Percentiles rank a stretch among this genome's conserved stretches.
Conservation (phyloP, 2,113 vertebrate species). For the Anarrhichthys ocellatus region DNA sequence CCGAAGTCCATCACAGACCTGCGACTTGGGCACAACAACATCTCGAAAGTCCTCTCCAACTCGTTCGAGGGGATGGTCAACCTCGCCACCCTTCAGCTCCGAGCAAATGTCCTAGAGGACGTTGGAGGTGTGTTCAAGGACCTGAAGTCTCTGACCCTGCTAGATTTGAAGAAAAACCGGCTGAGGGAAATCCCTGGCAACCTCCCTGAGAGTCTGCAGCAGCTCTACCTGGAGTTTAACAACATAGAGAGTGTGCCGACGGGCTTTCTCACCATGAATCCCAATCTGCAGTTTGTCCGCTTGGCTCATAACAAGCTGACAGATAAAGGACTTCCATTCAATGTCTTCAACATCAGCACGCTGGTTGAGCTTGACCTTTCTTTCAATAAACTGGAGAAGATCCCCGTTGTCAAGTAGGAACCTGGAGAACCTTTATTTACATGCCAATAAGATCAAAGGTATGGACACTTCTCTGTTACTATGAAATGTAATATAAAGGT, state of each 20-base stretch:
- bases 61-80: slow-evolving; percentile 87
- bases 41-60: slow-evolving; percentile 83
- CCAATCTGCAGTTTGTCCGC: slow-evolving; percentile 88
- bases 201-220: slow-evolving; percentile 86
- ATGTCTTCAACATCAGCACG: slow-evolving; percentile 90
- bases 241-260: slow-evolving; percentile 87
- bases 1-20: slow-evolving; percentile 90
- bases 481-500: background rate
- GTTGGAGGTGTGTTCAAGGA: slow-evolving; percentile 86
- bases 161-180: slow-evolving; percentile 92
- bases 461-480: slow-evolving; percentile 30
- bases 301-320: slow-evolving; percentile 92
- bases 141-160: slow-evolving; percentile 87
- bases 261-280: slow-evolving; percentile 86
- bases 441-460: slow-evolving; percentile 97
- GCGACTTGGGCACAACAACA: slow-evolving; percentile 89
- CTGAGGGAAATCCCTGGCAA: slow-evolving; percentile 87
- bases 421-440: slow-evolving; percentile 95
- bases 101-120: slow-evolving; percentile 88
- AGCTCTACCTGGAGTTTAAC: slow-evolving; percentile 93
- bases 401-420: slow-evolving; percentile 91
- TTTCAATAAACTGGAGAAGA: slow-evolving; percentile 92
- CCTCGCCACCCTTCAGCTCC: slow-evolving; percentile 88
- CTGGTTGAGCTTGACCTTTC: slow-evolving; percentile 95
- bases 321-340: slow-evolving; percentile 89